Percentiles rank a stretch among this genome's conserved stretches.
Conservation (phyloP, 2,113 vertebrate genomes). For the Chaenogobius annularis region DNA sequence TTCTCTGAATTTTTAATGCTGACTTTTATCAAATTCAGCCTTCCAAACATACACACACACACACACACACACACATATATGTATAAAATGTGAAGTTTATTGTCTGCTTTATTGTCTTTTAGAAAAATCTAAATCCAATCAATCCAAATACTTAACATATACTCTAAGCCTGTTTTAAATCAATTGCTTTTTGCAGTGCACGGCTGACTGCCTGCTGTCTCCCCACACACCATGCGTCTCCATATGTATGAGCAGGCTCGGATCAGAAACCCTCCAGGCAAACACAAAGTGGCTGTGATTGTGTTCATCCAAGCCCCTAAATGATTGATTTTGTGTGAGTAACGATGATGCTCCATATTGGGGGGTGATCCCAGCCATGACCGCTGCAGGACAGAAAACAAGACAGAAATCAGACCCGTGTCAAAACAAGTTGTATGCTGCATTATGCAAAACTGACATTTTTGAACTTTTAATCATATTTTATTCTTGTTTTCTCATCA, state of each 20-base stretch:
- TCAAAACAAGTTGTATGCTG: neutral
- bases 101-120: too few relatives aligned
- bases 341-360: neutral
- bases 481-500: too few relatives aligned
- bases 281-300: slow-evolving; percentile 40
- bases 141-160: too few relatives aligned
- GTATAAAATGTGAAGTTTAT: too few relatives aligned
- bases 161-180: too few relatives aligned
- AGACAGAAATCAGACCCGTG: neutral
- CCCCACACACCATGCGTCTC: slow-evolving; percentile 7
- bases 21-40: too few relatives aligned
- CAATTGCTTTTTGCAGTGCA: neutral
- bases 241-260: slow-evolving; percentile 3
- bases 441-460: too few relatives aligned
- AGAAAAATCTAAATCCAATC: too few relatives aligned
- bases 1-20: too few relatives aligned
- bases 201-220: slow-evolving; percentile 29
- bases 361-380: neutral
- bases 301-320: slow-evolving; percentile 37
- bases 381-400: neutral
- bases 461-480: too few relatives aligned
- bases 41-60: too few relatives aligned
- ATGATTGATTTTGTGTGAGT: slow-evolving; percentile 35
- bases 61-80: too few relatives aligned
- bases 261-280: slow-evolving; percentile 18